Conservation (phyloP, 1,140 invertebrate species). For the Sarcophaga bullata region DNA sequence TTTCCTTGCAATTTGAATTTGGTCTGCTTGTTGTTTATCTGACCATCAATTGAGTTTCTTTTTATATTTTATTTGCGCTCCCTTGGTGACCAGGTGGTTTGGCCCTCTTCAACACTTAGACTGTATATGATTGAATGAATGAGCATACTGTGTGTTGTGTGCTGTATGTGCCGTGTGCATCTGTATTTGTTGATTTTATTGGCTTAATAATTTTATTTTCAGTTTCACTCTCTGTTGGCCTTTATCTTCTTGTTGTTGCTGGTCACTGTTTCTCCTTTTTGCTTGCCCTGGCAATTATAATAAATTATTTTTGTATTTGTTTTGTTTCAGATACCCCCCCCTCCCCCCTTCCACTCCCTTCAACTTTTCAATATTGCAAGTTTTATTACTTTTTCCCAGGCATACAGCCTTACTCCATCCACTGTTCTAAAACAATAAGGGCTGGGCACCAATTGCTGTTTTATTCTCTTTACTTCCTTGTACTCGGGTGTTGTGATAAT, state of each 20-base stretch:
- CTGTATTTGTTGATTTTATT: background rate
- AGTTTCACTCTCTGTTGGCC: slow-evolving; percentile 1
- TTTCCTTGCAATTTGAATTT: background rate
- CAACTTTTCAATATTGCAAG: slow-evolving; percentile 34
- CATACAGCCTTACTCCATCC: background rate
- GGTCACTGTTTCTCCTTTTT: background rate
- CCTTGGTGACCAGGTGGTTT: background rate
- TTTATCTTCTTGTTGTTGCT: background rate
- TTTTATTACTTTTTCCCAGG: slow-evolving; percentile 25
- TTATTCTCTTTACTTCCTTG: background rate
- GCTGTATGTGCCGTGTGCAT: background rate
- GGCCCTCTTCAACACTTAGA: background rate
- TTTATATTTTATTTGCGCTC: background rate
- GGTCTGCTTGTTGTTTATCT: background rate
- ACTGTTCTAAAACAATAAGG: background rate
- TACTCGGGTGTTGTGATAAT: slow-evolving; percentile 22
- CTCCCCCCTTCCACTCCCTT: too few relatives aligned
- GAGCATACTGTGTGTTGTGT: background rate
- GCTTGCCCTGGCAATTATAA: slow-evolving; percentile 28
- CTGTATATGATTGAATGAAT: background rate
- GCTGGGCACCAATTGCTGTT: background rate
- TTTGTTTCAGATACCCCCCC: background rate
- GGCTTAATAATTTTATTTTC: background rate
- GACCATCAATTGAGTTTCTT: too few relatives aligned
- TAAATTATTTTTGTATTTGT: slow-evolving; percentile 39